A percentile compares a stretch with the other conserved stretches of the same genome.
These are phyloP conservation scores for Calameuta pallipes DNA, from an alignment of 2,888 invertebrate species.

Conservation along the genomic window DNA sequence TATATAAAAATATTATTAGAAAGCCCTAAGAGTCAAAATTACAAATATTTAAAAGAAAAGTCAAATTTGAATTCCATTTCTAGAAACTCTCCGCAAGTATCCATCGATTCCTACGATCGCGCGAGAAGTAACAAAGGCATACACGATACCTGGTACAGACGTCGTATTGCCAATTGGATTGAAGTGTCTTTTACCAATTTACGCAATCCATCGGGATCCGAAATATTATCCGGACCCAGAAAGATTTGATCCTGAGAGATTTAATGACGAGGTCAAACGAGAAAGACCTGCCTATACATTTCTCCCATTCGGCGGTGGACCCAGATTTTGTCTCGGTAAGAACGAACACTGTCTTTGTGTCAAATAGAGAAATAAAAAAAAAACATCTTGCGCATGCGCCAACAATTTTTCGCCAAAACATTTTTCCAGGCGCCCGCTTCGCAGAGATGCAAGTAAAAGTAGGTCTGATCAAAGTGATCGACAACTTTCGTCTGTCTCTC, in stretches of 20 bases:
- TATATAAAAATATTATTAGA: too few species aligned
- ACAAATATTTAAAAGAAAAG: too few species aligned
- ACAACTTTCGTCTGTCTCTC: too few species aligned
- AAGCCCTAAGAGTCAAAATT: too few species aligned
- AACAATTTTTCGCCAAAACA: background rate
- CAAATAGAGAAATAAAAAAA: background rate
- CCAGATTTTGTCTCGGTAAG: slow-evolving; percentile 64
- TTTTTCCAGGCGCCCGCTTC: slow-evolving; percentile 44
- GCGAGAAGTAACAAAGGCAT: slow-evolving; percentile 52
- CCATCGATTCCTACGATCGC: slow-evolving; percentile 62
- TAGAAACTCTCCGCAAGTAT: slow-evolving; percentile 67
- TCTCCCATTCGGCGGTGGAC: slow-evolving; percentile 66
- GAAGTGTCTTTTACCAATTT: slow-evolving; percentile 48
- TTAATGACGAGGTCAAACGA: slow-evolving; percentile 53
- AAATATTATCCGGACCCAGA: slow-evolving; percentile 64
- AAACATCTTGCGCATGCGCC: background rate
- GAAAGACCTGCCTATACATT: slow-evolving; percentile 54
- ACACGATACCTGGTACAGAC: slow-evolving; percentile 58
- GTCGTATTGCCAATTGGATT: slow-evolving; percentile 53
- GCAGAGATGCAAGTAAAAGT: slow-evolving; percentile 19
- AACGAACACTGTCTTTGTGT: slow-evolving; percentile 32
- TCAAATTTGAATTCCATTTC: slow-evolving; percentile 24
- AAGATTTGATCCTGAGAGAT: slow-evolving; percentile 67
- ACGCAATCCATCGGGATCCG: slow-evolving; percentile 64
- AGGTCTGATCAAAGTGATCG: too few species aligned